Percentiles rank a stretch among this genome's conserved stretches.
These are phyloP conservation scores for Xanthia icteritia DNA, from an alignment of 2,888 invertebrate species.

Conservation along the genomic window DNA sequence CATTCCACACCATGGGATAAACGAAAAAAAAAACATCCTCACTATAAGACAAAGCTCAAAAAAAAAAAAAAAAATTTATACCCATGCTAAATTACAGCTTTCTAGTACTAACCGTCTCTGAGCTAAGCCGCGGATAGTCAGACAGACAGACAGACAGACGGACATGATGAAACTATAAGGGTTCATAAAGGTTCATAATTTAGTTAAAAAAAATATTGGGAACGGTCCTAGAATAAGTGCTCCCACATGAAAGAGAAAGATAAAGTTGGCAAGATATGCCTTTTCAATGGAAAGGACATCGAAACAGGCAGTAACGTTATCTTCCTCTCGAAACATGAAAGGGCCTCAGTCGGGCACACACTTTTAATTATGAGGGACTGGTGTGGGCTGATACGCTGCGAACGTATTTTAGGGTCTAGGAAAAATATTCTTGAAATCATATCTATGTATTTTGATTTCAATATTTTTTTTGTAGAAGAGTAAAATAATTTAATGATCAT, in stretches of 20 bases:
- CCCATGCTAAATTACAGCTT: too few relatives aligned
- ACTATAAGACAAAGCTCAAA: too few relatives aligned
- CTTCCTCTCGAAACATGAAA: slow-evolving; percentile 33
- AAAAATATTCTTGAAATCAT: too few relatives aligned
- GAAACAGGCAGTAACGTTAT: slow-evolving; percentile 40
- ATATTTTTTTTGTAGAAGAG: neutral
- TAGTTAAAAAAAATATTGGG: neutral
- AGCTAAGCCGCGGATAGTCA: too few relatives aligned
- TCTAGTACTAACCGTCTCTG: too few relatives aligned
- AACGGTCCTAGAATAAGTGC: neutral
- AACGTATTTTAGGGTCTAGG: neutral
- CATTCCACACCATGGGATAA: too few relatives aligned
- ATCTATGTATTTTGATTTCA: neutral
- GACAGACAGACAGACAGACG: too few relatives aligned
- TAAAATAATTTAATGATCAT: neutral
- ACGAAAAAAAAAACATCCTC: too few relatives aligned
- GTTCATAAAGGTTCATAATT: slow-evolving; percentile 11
- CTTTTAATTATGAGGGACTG: slow-evolving; percentile 27
- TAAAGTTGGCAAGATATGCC: slow-evolving; percentile 36
- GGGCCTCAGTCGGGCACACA: slow-evolving; percentile 36
- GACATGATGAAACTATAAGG: too few relatives aligned
- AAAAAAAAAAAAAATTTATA: too few relatives aligned
- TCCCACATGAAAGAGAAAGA: slow-evolving; percentile 41
- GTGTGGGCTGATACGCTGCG: neutral
- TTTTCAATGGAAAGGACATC: slow-evolving; percentile 33